Conservation (phyloP, 2,113 vertebrate species). For the Nannospalax galili region DNA sequence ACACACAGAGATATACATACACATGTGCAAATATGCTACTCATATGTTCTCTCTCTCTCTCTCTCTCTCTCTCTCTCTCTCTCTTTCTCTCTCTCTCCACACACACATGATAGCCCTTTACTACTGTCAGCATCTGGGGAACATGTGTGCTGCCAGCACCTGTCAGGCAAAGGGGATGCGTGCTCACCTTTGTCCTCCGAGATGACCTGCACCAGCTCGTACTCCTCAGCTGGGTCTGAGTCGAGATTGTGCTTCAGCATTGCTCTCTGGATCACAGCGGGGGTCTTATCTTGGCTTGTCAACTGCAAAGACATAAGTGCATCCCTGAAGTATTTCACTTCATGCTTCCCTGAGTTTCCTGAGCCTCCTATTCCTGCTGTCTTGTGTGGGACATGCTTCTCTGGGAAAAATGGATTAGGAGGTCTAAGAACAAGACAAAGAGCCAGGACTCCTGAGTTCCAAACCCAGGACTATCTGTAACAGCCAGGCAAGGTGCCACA, state of each 20-base stretch:
- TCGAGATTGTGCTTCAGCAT: slow-evolving; percentile 96
- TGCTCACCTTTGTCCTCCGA: slow-evolving; percentile 92
- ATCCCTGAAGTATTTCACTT: background rate
- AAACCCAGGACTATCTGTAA: too few species aligned
- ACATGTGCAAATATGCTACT: background rate
- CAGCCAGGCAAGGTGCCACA: too few species aligned
- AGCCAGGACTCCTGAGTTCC: background rate
- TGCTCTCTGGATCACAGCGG: slow-evolving; percentile 92
- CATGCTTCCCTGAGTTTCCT: background rate
- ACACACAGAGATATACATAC: background rate
- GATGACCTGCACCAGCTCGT: slow-evolving; percentile 96
- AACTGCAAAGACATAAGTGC: slow-evolving; percentile 84
- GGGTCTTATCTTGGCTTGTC: slow-evolving; percentile 96
- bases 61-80: too few species aligned
- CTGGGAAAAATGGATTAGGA: background rate
- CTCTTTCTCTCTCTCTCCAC: background rate
- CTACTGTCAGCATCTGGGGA: too few species aligned
- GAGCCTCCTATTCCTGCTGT: background rate
- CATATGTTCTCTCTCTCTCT: too few species aligned
- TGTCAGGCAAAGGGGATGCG: rapidly evolving
- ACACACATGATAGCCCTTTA: too few species aligned
- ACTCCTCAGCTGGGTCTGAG: slow-evolving; percentile 87
- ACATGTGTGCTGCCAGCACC: too few species aligned
- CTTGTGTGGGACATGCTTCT: background rate
- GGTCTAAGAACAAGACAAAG: background rate